Evolutionary conservation across 1,140 invertebrate genomes (phyloP).

Genomic region (Idris sp.): DNA sequence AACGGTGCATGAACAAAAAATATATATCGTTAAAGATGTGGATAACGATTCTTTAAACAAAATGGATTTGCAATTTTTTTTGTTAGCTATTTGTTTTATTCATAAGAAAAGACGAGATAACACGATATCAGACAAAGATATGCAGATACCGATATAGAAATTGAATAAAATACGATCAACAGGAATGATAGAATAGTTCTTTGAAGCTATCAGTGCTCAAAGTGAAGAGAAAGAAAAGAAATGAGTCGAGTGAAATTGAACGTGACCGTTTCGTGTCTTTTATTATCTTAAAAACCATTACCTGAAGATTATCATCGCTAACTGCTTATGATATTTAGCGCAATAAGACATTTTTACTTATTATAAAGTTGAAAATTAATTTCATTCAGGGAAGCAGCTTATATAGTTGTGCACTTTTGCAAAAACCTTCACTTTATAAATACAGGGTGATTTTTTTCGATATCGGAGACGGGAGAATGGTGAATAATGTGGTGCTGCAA

Average conservation of each 20-base stretch:
- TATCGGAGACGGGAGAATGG: too few relatives aligned
- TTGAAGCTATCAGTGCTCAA: constrained; percentile 57
- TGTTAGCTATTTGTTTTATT: constrained; percentile 45
- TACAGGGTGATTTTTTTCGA: too few relatives aligned
- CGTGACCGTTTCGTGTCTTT: constrained; percentile 51
- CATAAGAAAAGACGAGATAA: constrained; percentile 45
- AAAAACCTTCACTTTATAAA: too few relatives aligned
- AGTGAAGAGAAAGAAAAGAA: constrained; percentile 45
- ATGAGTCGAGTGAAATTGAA: constrained; percentile 55
- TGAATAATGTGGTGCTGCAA: too few relatives aligned
- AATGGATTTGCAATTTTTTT: constrained; percentile 28
- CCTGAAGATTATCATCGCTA: constrained; percentile 34
- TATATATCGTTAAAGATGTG: constrained; percentile 8
- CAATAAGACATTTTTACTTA: constrained; percentile 19
- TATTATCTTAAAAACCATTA: constrained; percentile 47
- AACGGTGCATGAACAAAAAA: too few relatives aligned
- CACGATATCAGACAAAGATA: constrained; percentile 56
- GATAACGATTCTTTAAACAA: constrained; percentile 21
- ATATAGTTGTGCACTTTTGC: too few relatives aligned
- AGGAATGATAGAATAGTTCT: constrained; percentile 57
- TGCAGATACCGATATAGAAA: constrained; percentile 61
- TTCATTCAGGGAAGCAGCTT: too few relatives aligned
- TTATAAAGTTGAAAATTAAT: constrained; percentile 13
- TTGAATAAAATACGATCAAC: constrained; percentile 60
- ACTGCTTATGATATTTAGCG: constrained; percentile 41